Evolutionary conservation across 2,888 invertebrate species (phyloP).

Genomic region (Eristalis tenax): DNA sequence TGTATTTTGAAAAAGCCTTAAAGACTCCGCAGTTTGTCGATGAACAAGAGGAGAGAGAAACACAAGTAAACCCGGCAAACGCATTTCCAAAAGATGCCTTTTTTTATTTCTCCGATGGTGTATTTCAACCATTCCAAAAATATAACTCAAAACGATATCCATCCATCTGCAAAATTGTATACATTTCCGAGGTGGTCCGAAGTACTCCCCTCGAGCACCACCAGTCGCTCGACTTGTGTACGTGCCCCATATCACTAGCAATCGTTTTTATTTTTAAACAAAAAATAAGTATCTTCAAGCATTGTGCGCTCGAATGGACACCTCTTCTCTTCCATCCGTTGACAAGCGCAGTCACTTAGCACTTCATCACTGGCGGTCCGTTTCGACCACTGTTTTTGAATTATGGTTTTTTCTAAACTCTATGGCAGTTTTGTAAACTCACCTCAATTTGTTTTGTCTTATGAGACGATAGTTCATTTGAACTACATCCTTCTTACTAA

Average conservation of each 20-base stretch:
- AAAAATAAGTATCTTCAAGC: neutral
- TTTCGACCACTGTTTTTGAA: neutral
- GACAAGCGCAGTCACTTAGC: slow-evolving; percentile 13
- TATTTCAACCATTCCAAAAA: slow-evolving; percentile 6
- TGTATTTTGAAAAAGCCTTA: too few species aligned
- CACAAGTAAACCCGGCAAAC: too few species aligned
- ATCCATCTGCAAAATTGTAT: slow-evolving; percentile 4
- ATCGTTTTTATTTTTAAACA: slow-evolving; percentile 27
- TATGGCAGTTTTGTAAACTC: neutral
- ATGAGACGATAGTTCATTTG: slow-evolving; percentile 26
- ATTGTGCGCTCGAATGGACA: neutral
- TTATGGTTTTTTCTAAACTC: too few species aligned
- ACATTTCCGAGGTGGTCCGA: neutral
- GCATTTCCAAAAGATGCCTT: too few species aligned
- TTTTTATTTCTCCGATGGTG: neutral
- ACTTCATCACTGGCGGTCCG: neutral
- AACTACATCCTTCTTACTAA: slow-evolving; percentile 46
- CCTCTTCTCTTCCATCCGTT: neutral
- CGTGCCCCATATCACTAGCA: slow-evolving; percentile 19
- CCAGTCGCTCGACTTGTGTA: neutral
- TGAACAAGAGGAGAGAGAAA: too few species aligned
- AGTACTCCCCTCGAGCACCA: neutral
- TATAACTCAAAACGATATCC: slow-evolving; percentile 4
- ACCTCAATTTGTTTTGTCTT: slow-evolving; percentile 16
- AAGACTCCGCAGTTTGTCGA: too few species aligned